Evolutionary conservation across 2,797 vertebrate genomes (phyloP).

Genomic region (Characodon lateralis): DNA sequence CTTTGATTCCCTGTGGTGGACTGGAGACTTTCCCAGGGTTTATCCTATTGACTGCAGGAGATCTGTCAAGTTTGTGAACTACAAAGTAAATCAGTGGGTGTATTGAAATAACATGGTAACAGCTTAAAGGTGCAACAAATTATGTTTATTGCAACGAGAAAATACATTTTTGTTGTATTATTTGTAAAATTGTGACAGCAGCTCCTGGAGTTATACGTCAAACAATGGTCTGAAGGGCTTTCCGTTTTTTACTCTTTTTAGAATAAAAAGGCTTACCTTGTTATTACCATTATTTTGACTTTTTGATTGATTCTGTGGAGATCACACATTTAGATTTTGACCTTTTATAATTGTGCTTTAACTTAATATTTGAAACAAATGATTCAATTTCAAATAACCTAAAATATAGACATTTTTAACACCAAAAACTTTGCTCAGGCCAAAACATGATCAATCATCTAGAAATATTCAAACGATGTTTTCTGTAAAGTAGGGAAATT

Average conservation of each 20-base stretch:
- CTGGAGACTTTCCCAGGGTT: neutral
- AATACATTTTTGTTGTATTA: neutral
- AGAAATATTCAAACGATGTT: neutral
- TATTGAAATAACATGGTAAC: neutral
- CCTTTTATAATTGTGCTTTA: neutral
- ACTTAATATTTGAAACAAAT: neutral
- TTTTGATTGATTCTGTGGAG: too few species aligned
- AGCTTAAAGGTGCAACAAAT: neutral
- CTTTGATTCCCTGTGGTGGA: neutral
- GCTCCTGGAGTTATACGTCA: neutral
- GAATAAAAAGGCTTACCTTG: neutral
- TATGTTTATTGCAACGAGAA: neutral
- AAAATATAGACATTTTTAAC: neutral
- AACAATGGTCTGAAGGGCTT: neutral
- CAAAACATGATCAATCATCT: neutral
- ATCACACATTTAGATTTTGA: neutral
- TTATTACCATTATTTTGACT: neutral
- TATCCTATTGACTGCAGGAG: neutral
- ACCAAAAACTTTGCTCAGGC: neutral
- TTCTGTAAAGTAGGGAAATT: neutral
- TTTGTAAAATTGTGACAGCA: neutral
- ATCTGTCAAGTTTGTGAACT: neutral
- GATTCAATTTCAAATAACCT: neutral
- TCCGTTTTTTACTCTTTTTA: neutral
- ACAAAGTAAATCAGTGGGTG: neutral